Evolutionary conservation across 2,888 invertebrate species (phyloP), one percentile per base, ranked within the genome.

Genomic region (Spodoptera picta): DNA sequence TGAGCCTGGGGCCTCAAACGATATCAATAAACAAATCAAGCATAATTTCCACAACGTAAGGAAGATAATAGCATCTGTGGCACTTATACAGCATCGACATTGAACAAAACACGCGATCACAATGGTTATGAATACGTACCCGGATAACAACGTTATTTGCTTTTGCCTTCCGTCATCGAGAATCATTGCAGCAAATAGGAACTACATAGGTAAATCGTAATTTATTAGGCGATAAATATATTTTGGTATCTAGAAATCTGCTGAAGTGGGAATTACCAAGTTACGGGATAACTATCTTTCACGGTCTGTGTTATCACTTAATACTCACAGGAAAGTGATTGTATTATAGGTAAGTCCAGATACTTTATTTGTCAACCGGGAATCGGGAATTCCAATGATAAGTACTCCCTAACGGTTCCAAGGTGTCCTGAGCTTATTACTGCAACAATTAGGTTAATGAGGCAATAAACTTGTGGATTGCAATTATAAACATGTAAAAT

Each of bases 71-170:
- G 54, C 65, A 71, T 71, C 48, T 62, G 76, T 78, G 73, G 73
- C 71, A 70, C 46, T 65, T 59, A 76, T 59, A 71, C 81, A 82
- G 77, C 77, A 86, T 85, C 87, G 92, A 88, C 92, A 93, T 93
- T 93, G 92, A 92, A 86, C 86, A 83, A 78, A 86, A 83, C 89
- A 88, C 85, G 87, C 90, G 86, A 89, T 89, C 84, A 87, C 83
- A 90, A 90, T 91, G 84, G 88, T 84, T 86, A 88, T 89, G 91
- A 89, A 91, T 85, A 84, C 83, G 80, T 86, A 88, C 86, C 87
- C 89, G 90, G 90, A 88, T 91, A 92, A 90, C 90, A 86, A 90
- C 90, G 88, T 87, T 92, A 87, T 92, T 92, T 92, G 86, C 86
- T 86, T 87, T 68, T 64, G 85, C 85, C 90, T 92, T 92, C 92